Conservation (phyloP, 2,113 vertebrate species). For the Pterocles burchelli region DNA sequence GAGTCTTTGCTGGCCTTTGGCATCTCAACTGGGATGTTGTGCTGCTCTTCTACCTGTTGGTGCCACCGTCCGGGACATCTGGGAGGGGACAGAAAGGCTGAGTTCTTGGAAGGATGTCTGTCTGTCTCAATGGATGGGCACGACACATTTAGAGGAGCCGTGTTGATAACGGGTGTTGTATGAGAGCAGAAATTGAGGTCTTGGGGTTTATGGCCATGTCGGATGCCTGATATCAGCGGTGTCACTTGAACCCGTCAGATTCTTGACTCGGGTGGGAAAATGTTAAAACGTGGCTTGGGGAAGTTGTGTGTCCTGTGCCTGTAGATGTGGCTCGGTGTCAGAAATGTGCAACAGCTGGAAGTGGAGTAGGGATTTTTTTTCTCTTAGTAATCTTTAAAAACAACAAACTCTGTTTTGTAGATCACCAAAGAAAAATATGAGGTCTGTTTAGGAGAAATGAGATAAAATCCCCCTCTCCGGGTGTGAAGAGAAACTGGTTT, state of each 20-base stretch:
- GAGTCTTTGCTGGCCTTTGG: neutral
- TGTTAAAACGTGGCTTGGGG: neutral
- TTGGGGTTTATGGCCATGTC: neutral
- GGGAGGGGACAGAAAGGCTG: neutral
- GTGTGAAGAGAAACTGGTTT: neutral
- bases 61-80: neutral
- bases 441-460: neutral
- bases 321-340: neutral
- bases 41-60: neutral
- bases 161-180: accelerated
- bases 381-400: neutral
- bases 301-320: neutral
- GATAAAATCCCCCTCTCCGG: neutral
- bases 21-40: neutral
- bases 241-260: neutral
- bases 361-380: too few species aligned
- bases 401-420: neutral
- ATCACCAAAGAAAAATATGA: neutral
- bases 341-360: neutral
- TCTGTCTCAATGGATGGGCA: neutral
- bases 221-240: too few species aligned
- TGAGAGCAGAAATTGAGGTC: neutral
- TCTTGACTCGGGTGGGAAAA: neutral
- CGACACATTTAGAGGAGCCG: accelerated
- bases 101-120: accelerated